Evolutionary conservation across 2,888 invertebrate genomes (phyloP), one percentile per base, ranked within the genome.

Genomic region (Drosophila neonasuta): DNA sequence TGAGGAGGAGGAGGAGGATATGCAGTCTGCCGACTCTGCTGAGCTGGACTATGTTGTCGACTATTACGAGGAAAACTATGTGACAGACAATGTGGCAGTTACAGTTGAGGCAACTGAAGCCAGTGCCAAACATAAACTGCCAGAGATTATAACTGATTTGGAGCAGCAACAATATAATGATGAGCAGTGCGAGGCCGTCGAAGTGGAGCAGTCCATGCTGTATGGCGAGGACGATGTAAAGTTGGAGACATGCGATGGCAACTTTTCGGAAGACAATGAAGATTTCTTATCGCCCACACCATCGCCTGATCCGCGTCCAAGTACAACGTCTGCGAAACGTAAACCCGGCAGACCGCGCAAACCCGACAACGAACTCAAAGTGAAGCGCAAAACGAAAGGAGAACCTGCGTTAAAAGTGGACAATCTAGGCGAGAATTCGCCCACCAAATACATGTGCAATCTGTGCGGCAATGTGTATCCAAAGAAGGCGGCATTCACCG

Each of bases 381-480:
- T 30, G 0, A 84, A 79, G 41, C 70, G 79, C 2, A 77, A 68
- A 54, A 61, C 7, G 1, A 64, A 50, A 24, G 6, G 4, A 5
- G 56, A 56, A 9, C 9, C 24, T 8, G 10, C 45, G 0, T 5
- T 41, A 0, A 70, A 64, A 34, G 11, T n/a, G 5, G 55, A 56
- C 3, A 17, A 8, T 0, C 24, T 55, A 13, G 17, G 48, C 2
- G 70, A 71, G 6, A 56, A 61, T 1, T 74, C 76, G 0, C 50
- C 73, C 0, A 64, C 71, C 0, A 68, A 61, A 39, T 81, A 59
- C 10, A 85, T 87, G 78, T 90, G 90, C 51, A 87, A 78, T 20
- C 74, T 90, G n/a, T 90, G 90, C 36, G 89, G 89, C 2, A 89
- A 90, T 64, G 76, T 90, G 11, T 90, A 85, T 39, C 71, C 70